Base-by-base conservation (phyloP, 1,140 invertebrate species). In the Goniozus legneri region DNA sequence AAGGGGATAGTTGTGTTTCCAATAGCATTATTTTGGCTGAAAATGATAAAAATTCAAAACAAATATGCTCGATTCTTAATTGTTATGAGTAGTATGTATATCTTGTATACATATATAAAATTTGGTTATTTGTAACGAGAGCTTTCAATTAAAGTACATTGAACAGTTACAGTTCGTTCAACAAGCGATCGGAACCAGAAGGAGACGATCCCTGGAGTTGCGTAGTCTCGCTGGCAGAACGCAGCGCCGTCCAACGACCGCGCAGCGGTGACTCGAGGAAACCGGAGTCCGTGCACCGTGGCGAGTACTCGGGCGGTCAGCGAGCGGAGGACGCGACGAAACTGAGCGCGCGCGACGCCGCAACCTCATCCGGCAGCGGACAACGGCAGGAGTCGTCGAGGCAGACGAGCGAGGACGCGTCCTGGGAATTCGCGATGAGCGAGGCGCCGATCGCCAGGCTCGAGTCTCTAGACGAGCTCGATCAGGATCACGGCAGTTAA, bases 391-490 rank as follows among this genome's bases (percentile, higher is more conserved):
- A 66, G 18, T 56, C 54, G 20, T 62, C 62, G 33, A 54, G 61
- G 32, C 65, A 68, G 47, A 59, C 71, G 1, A 78, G 75, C 60
- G 79, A 79, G 33, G 75, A 76, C 33, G 75, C 77, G 44, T 75
- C 77, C 6, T 80, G 79, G 78, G 77, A 80, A 39, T 78, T 79
- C 44, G 61, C 71, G 39, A 73, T 77, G 39, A 74, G 70, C 43
- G 72, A 78, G 59, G 82, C 83, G 27, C 83, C 83, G 16, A 84
- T 84, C 41, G 83, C 82, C 21, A 80, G 81, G 58, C 69, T 84
- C 49, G 83, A 85, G 56, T 84, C 82, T 13, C 66, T 85, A 38
- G 83, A 85, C 54, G 83, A 85, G 65, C 73, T 84, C 45, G 82
- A 84, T 64, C 75, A 77, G 53, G 69, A 71, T 54, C 68, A 73